phyloP scores from a whole-genome alignment of 2,797 vertebrate genomes.

The Melopsittacus undulatus region DNA sequence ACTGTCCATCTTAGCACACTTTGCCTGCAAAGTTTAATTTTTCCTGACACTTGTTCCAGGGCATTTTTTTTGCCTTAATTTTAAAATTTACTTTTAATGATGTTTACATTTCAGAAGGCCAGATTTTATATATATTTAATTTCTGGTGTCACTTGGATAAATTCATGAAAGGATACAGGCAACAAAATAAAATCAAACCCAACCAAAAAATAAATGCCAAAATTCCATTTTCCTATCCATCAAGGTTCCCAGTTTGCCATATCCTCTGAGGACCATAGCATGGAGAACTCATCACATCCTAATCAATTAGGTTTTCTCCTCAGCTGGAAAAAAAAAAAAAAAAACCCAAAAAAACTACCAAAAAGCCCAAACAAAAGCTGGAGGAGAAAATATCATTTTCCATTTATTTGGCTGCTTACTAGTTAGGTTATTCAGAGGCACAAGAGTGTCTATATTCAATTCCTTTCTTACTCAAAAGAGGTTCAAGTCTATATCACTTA shows the following conservation, averaged over 20 bases:
- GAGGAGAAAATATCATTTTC: background rate
- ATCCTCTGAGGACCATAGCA: background rate
- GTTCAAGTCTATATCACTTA: background rate
- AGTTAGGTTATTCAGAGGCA: background rate
- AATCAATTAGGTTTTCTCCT: background rate
- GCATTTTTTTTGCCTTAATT: conserved; percentile 14
- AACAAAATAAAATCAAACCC: background rate
- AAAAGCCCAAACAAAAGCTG: background rate
- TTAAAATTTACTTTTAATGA: background rate
- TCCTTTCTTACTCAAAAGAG: background rate
- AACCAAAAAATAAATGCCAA: background rate
- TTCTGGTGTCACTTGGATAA: background rate
- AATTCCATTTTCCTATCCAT: background rate
- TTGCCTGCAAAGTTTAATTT: background rate
- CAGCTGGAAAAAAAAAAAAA: background rate
- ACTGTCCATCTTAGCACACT: background rate
- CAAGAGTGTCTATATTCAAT: background rate
- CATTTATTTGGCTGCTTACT: background rate
- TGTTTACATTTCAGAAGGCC: background rate
- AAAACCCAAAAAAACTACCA: background rate
- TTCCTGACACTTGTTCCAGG: background rate
- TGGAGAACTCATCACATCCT: background rate
- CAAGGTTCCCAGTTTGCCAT: background rate
- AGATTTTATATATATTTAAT: background rate
- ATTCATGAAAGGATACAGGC: background rate